These are phyloP conservation scores for Palaemon carinicauda DNA, from an alignment of 1,140 invertebrate species.

Conservation along the genomic window DNA sequence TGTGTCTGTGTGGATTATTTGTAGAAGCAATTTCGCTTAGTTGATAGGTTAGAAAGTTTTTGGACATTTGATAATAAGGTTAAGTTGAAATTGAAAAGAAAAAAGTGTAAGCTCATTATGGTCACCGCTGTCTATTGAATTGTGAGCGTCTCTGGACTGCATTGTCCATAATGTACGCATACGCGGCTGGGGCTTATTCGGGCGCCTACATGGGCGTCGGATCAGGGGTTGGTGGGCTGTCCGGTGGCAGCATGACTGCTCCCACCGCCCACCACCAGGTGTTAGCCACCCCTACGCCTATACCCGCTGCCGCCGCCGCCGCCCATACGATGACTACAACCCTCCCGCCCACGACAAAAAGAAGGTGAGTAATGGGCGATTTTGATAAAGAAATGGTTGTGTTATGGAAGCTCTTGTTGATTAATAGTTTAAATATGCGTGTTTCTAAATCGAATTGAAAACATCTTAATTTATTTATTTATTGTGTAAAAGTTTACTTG, in stretches of 20 bases:
- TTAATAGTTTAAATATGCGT: too few relatives aligned
- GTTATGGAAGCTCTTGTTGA: too few relatives aligned
- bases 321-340: conserved; percentile 32
- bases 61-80: too few relatives aligned
- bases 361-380: conserved; percentile 42
- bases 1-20: too few relatives aligned
- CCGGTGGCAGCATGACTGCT: conserved; percentile 42
- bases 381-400: too few relatives aligned
- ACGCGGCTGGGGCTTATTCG: conserved; percentile 49
- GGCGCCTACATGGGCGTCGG: conserved; percentile 58
- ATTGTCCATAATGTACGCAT: conserved; percentile 51
- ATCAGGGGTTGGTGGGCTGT: conserved; percentile 51
- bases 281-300: conserved; percentile 44
- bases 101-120: neutral
- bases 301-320: conserved; percentile 38
- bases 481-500: too few relatives aligned
- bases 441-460: too few relatives aligned
- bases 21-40: too few relatives aligned
- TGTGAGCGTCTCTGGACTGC: neutral
- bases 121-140: neutral
- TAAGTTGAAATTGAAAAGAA: too few relatives aligned
- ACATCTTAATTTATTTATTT: too few relatives aligned
- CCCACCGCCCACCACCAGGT: conserved; percentile 50
- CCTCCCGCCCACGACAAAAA: conserved; percentile 55
- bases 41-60: too few relatives aligned